Percentiles rank a stretch among this genome's conserved stretches.
phyloP scores from a whole-genome alignment of 2,888 invertebrate species.

The Idaea biselata region DNA sequence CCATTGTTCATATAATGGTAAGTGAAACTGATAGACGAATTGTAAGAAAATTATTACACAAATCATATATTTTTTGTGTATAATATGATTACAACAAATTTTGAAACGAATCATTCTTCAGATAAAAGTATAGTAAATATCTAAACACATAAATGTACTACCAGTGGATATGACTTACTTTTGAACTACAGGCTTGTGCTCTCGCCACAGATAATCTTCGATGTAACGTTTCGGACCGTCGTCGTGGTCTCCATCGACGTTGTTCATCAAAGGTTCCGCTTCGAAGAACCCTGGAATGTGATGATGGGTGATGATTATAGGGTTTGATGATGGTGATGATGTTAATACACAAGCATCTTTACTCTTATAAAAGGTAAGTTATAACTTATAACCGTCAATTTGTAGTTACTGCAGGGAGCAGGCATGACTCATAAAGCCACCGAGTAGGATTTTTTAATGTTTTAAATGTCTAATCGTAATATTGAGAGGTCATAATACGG shows the following conservation, averaged over 20 bases:
- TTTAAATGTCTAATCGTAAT: no score
- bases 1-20: neutral
- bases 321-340: neutral
- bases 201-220: constrained; percentile 76
- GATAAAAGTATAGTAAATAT: neutral
- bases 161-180: constrained; percentile 47
- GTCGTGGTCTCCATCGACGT: constrained; percentile 79
- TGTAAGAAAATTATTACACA: no score
- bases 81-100: constrained; percentile 10
- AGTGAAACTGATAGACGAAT: no score
- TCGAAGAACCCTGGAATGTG: constrained; percentile 81
- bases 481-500: no score
- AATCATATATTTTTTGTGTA: neutral
- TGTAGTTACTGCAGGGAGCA: no score
- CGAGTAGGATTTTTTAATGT: no score
- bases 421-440: no score
- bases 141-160: neutral
- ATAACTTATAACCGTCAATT: no score
- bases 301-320: constrained; percentile 1
- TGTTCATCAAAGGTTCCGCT: constrained; percentile 88
- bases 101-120: neutral
- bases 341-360: no score
- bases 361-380: no score
- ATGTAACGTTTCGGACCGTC: constrained; percentile 69
- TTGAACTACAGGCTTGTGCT: constrained; percentile 73